Evolutionary conservation across 2,888 invertebrate genomes (phyloP).

Genomic region (Philonicus albiceps): DNA sequence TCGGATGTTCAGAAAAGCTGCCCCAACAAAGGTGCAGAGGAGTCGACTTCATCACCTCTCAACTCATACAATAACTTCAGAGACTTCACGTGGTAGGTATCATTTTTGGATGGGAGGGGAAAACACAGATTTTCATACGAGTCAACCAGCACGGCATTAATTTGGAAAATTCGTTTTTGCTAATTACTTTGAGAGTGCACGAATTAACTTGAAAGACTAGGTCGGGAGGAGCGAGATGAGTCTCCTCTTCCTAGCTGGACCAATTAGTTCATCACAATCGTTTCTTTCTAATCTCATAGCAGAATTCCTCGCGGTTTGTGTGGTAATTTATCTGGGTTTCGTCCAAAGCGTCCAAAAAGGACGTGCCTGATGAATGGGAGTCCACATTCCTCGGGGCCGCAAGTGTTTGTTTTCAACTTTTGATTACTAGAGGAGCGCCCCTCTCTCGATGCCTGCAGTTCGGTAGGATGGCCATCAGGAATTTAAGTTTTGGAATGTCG

Average conservation of each 20-base stretch:
- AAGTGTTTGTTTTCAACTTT: neutral
- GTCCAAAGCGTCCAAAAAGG: conserved; percentile 5
- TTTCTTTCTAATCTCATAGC: neutral
- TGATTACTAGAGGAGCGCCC: neutral
- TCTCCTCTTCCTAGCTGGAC: neutral
- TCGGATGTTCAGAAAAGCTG: conserved; percentile 51
- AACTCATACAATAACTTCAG: conserved; percentile 64
- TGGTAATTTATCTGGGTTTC: conserved; percentile 32
- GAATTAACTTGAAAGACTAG: neutral
- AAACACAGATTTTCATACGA: neutral
- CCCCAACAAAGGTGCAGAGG: conserved; percentile 50
- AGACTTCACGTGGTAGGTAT: conserved; percentile 69
- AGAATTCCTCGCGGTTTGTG: conserved; percentile 10
- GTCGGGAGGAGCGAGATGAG: neutral
- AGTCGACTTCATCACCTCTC: conserved; percentile 50
- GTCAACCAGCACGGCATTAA: neutral
- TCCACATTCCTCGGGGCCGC: neutral
- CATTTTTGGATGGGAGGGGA: neutral
- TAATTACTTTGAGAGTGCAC: neutral
- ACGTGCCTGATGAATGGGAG: conserved; percentile 19
- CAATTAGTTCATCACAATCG: neutral
- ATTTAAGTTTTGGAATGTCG: neutral
- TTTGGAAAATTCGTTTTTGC: conserved; percentile 1
- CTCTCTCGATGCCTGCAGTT: neutral
- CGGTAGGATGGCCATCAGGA: neutral